phyloP scores from a whole-genome alignment of 2,888 invertebrate genomes.

The Carpatolechia fugitivella region DNA sequence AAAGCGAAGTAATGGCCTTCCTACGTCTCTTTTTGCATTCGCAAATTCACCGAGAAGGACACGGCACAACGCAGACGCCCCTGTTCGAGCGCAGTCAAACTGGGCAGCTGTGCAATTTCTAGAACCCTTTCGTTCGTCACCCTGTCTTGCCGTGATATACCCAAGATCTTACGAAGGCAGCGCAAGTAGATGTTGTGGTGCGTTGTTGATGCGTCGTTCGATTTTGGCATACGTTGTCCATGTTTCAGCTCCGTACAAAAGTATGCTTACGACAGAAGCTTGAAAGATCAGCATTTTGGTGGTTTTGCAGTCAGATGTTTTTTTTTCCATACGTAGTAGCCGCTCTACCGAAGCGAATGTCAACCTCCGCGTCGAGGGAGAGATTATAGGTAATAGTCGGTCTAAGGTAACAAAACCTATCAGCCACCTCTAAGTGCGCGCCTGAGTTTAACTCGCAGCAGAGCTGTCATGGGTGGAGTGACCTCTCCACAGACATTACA shows the following conservation, averaged over 20 bases:
- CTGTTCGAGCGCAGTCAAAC: background rate
- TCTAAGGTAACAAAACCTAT: background rate
- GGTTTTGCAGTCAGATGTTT: conserved; percentile 10
- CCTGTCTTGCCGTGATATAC: background rate
- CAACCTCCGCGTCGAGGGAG: conserved; percentile 11
- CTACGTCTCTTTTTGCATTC: background rate
- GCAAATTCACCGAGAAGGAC: background rate
- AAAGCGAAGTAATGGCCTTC: background rate
- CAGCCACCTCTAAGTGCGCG: too few species aligned
- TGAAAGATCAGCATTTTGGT: conserved; percentile 2
- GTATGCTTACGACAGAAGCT: conserved; percentile 15
- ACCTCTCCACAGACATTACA: too few species aligned
- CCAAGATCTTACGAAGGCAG: background rate
- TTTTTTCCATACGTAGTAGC: conserved; percentile 18
- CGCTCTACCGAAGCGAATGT: conserved; percentile 20
- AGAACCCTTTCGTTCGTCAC: conserved; percentile 2
- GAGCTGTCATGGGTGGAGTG: too few species aligned
- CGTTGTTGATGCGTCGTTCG: conserved; percentile 5
- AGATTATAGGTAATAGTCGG: background rate
- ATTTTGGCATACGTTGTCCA: conserved; percentile 18
- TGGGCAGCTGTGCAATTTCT: conserved; percentile 1
- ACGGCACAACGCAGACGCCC: background rate
- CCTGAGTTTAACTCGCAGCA: too few species aligned
- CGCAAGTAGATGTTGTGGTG: conserved; percentile 4
- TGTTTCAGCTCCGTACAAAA: conserved; percentile 17